Conservation (phyloP, 2,113 vertebrate genomes). For the cattle (Bos taurus) region DNA sequence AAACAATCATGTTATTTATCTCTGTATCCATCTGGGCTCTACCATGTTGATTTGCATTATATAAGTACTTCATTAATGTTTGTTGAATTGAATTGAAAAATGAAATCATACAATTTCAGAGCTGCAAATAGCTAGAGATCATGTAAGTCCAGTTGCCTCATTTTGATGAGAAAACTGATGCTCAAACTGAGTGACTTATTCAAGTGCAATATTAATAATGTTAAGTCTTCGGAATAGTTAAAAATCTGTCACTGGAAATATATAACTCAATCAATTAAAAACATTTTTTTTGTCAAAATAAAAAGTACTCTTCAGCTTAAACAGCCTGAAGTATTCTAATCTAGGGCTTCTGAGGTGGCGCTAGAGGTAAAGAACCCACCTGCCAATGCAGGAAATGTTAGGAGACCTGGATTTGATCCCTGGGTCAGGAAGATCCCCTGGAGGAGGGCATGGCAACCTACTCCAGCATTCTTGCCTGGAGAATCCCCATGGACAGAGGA, state of each 20-base stretch:
- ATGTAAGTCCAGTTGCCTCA: background rate
- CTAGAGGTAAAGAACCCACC: background rate
- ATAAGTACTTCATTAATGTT: slow-evolving; percentile 3
- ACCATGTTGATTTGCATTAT: slow-evolving; percentile 2
- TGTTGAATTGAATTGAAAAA: slow-evolving; percentile 41
- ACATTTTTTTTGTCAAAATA: slow-evolving; percentile 7
- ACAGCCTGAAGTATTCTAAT: slow-evolving; percentile 8
- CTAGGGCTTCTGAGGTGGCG: background rate
- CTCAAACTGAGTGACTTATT: background rate
- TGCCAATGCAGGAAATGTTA: background rate
- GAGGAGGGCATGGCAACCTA: background rate
- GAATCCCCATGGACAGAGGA: background rate
- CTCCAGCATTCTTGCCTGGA: background rate
- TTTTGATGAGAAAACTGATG: slow-evolving; percentile 33
- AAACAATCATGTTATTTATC: slow-evolving; percentile 4
- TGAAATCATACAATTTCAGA: slow-evolving; percentile 13
- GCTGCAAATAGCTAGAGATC: background rate
- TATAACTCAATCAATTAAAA: slow-evolving; percentile 21
- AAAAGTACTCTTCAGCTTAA: slow-evolving; percentile 10
- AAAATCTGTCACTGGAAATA: slow-evolving; percentile 8
- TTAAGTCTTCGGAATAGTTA: background rate
- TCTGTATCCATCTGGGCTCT: background rate
- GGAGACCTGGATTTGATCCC: background rate
- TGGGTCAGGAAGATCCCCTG: background rate
- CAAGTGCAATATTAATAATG: background rate